These are phyloP conservation scores for Girardinus metallicus DNA, from an alignment of 2,797 vertebrate species.

Conservation along the genomic window DNA sequence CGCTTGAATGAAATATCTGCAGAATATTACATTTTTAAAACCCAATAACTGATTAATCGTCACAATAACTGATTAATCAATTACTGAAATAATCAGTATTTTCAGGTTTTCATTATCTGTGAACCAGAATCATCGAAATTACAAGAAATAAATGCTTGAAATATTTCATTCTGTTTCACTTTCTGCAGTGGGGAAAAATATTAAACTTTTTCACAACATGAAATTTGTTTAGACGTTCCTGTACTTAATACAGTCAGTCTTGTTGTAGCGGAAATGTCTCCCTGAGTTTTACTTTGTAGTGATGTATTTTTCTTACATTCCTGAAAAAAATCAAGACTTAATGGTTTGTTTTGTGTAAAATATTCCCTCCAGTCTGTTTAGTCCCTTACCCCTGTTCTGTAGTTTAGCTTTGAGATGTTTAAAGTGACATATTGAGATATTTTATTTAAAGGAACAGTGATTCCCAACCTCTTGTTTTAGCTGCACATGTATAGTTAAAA, in stretches of 20 bases:
- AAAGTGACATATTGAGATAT: slow-evolving; percentile 39
- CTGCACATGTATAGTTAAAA: neutral
- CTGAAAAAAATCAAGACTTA: neutral
- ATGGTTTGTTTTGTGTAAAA: neutral
- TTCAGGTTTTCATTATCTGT: neutral
- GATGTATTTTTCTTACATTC: neutral
- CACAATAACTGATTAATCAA: too few relatives aligned
- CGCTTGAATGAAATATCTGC: too few relatives aligned
- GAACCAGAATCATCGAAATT: neutral
- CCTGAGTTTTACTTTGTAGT: slow-evolving; percentile 14
- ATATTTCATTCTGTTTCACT: neutral
- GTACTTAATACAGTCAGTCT: neutral
- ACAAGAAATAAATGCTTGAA: neutral
- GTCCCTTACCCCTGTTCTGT: slow-evolving; percentile 33
- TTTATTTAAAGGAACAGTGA: neutral
- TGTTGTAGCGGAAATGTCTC: neutral
- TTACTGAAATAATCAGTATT: too few relatives aligned
- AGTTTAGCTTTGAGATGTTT: slow-evolving; percentile 36
- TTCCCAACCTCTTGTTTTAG: neutral
- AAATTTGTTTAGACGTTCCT: neutral
- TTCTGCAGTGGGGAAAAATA: neutral
- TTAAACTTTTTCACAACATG: neutral
- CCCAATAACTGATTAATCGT: too few relatives aligned
- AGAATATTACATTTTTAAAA: too few relatives aligned
- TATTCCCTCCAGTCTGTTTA: neutral